Percentiles rank a stretch among this genome's conserved stretches.
Conservation (phyloP, 2,888 invertebrate genomes). For the Stictocephala bisonia region DNA sequence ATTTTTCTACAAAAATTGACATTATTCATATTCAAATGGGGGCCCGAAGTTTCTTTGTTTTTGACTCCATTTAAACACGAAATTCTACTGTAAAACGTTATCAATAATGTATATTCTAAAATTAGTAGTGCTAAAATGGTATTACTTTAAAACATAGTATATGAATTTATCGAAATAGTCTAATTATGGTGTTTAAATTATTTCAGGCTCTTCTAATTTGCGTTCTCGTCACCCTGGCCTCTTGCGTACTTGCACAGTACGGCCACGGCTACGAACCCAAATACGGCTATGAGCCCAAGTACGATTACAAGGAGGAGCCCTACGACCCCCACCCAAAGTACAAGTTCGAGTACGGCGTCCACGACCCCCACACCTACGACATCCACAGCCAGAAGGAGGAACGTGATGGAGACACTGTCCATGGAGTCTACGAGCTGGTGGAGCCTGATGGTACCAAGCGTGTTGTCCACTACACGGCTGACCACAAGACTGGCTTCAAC, state of each 20-base stretch:
- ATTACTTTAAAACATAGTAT: too few relatives aligned
- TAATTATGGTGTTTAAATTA: too few relatives aligned
- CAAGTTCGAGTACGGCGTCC: conserved; percentile 32
- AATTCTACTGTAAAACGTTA: too few relatives aligned
- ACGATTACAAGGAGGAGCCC: conserved; percentile 28
- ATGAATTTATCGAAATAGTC: too few relatives aligned
- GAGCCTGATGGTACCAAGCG: conserved; percentile 20
- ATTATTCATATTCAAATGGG: too few relatives aligned
- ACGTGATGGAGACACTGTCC: conserved; percentile 17
- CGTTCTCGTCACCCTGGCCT: background rate
- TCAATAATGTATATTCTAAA: too few relatives aligned
- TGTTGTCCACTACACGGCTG: conserved; percentile 21
- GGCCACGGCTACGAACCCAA: too few relatives aligned
- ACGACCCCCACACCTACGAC: conserved; percentile 23
- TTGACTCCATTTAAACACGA: too few relatives aligned
- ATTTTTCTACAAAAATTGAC: too few relatives aligned
- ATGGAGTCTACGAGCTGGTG: conserved; percentile 27
- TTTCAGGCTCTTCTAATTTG: background rate
- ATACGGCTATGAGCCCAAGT: background rate
- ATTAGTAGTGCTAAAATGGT: too few relatives aligned
- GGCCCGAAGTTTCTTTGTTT: too few relatives aligned
- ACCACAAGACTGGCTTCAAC: conserved; percentile 30
- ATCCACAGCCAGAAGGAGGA: conserved; percentile 32
- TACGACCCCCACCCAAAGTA: conserved; percentile 29
- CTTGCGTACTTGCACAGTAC: background rate